Evolutionary conservation across 2,888 invertebrate species (phyloP).

Genomic region (Keiferia lycopersicella): DNA sequence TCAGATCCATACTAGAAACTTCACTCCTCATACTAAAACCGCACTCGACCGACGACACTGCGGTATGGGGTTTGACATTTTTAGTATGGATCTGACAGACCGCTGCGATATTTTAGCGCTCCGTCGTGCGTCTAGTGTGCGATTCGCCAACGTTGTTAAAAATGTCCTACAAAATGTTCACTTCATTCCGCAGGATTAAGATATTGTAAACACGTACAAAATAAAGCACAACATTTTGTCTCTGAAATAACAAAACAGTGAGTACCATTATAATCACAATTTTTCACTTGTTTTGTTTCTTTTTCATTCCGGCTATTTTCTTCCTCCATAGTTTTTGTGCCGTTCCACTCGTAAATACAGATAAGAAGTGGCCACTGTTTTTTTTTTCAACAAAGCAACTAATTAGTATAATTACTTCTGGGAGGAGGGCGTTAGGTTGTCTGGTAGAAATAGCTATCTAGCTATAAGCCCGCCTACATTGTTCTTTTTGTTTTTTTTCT

Average conservation of each 20-base stretch:
- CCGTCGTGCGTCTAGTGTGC: no score
- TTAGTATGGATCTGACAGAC: no score
- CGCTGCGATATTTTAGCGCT: no score
- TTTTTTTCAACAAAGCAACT: not conserved
- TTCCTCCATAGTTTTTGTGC: slow-evolving; percentile 28
- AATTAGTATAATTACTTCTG: not conserved
- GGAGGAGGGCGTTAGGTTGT: not conserved
- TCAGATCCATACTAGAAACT: no score
- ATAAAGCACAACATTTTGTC: slow-evolving; percentile 33
- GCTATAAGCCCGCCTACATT: no score
- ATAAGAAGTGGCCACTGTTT: not conserved
- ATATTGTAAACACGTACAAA: slow-evolving; percentile 36
- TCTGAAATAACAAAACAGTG: slow-evolving; percentile 34
- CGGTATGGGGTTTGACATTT: no score
- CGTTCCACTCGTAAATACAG: not conserved
- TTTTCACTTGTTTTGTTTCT: slow-evolving; percentile 27
- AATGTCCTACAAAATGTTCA: not conserved
- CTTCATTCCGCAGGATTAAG: not conserved
- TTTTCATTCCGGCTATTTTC: slow-evolving; percentile 15
- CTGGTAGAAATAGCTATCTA: no score
- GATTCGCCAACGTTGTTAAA: no score
- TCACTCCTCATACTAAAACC: no score
- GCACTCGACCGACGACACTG: no score
- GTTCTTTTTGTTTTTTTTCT: no score
- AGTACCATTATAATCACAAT: slow-evolving; percentile 5